Evolutionary conservation across 2,113 vertebrate genomes (phyloP), one percentile per base, ranked within the genome.

Genomic region (Pelecanus crispus): DNA sequence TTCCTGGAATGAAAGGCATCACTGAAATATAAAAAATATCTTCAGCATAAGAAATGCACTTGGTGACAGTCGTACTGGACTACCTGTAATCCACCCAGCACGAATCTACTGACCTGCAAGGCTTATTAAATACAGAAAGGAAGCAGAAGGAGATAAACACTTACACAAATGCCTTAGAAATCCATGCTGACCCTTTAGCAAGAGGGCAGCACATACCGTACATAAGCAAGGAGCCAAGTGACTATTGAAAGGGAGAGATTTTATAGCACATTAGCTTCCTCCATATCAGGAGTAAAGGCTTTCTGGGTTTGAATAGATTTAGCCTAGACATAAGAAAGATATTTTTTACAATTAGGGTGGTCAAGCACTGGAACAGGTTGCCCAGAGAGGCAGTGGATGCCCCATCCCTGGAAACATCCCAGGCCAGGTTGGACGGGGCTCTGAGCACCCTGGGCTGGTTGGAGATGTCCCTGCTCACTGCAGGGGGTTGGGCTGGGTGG

Each of bases 41-140:
- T 86, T 31, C 8, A 88, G 17, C 14, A 3, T 38, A 42, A 63
- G 28, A 63, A 86, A 50, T 11, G 49, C 3, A 18, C 31, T 45
- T 72, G 29, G 26, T 55, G 53, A 11, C 0, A 20, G 7, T 44
- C 10, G 0, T 13, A 5, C 1, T 17, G 58, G 24, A 7, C 25
- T 40, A 5, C 2, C 7, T 55, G 21, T 10, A 79, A 91, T 19
- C n/a, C 3, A 1, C 5, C 21, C 49, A 72, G 58, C 49, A 65
- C 34, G 80, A 63, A 82, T 11, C 62, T 49, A 4, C 7, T 0
- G 26, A 5, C 32, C 62, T 38, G n/a, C 3, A 17, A 73, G 31
- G 21, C 1, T 7, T 6, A 0, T 4, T 20, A 34, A 75, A 24
- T 5, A 32, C 10, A 31, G 62, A 89, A 73, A 28, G 11, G 17